Percentiles rank a stretch among this genome's conserved stretches.
Conservation (phyloP, 2,113 vertebrate genomes). For the Pangasianodon gigas region DNA sequence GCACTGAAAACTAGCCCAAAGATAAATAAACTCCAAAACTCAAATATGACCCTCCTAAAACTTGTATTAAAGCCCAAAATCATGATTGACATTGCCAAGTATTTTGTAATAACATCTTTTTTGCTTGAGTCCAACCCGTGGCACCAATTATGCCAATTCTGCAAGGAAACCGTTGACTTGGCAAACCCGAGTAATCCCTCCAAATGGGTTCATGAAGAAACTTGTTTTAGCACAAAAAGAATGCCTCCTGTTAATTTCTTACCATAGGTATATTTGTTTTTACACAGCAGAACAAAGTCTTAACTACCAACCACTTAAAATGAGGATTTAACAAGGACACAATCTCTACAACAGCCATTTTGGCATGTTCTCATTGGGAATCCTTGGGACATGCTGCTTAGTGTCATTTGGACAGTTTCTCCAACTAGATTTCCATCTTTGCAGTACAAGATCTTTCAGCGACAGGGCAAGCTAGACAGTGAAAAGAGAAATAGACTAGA, state of each 20-base stretch:
- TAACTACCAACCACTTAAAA: not conserved
- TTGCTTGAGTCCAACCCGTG: not conserved
- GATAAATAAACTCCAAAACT: not conserved
- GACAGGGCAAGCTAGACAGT: not conserved
- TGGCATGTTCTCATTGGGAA: not conserved
- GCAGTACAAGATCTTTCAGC: not conserved
- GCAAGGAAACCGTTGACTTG: not conserved
- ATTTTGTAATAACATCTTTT: not conserved
- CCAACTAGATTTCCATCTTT: constrained; percentile 14
- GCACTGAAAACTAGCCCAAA: not conserved
- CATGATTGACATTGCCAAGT: not conserved
- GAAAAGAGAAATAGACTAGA: not conserved
- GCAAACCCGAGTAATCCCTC: not conserved
- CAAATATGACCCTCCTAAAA: not conserved
- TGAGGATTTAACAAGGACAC: not conserved
- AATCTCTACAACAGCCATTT: not conserved
- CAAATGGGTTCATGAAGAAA: not conserved
- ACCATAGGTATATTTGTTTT: not conserved
- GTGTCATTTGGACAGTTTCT: not conserved
- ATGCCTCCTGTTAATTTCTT: not conserved
- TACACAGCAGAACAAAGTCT: not conserved
- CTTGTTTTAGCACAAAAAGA: not conserved
- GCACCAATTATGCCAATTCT: not conserved
- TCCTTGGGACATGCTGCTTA: not conserved
- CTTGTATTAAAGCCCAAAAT: not conserved